These are phyloP conservation scores for Caenorhabditis panamensis DNA, from an alignment of 2,888 invertebrate genomes.

Conservation along the genomic window DNA sequence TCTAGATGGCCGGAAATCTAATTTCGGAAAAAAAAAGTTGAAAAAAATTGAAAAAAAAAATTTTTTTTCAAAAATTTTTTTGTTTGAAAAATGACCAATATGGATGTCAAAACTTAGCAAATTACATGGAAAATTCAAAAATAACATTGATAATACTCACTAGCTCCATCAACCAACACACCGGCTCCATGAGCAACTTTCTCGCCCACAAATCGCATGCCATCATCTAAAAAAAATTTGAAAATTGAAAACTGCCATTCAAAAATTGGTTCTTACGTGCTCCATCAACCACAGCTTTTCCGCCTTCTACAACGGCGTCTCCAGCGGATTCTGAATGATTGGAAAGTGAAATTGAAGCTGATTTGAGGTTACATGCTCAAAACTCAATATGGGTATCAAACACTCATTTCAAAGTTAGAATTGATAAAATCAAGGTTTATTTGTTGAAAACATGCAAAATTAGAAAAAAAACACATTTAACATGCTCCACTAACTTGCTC, in stretches of 20 bases:
- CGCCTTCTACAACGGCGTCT: constrained; percentile 39
- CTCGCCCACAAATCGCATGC: constrained; percentile 3
- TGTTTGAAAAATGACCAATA: neutral
- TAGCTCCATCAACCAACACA: constrained; percentile 33
- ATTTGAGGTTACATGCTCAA: too few relatives aligned
- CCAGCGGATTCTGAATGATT: constrained; percentile 39
- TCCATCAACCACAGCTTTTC: constrained; percentile 40
- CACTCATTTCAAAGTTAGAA: too few relatives aligned
- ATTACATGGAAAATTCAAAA: constrained; percentile 1
- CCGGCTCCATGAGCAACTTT: constrained; percentile 38
- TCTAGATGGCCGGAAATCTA: too few relatives aligned
- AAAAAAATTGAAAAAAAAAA: too few relatives aligned
- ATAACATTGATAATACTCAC: constrained; percentile 3
- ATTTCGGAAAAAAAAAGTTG: too few relatives aligned
- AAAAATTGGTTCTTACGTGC: neutral
- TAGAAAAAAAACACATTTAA: neutral
- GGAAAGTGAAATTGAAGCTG: neutral
- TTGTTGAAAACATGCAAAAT: constrained; percentile 4
- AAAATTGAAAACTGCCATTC: neutral
- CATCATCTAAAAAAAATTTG: neutral
- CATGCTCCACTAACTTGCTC: constrained; percentile 14
- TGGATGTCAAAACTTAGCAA: neutral
- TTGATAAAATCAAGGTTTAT: too few relatives aligned
- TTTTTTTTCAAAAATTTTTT: too few relatives aligned
- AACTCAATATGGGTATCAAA: constrained; percentile 1